Conservation (phyloP, 1,140 invertebrate genomes). For the Drosophila pseudoobscura region DNA sequence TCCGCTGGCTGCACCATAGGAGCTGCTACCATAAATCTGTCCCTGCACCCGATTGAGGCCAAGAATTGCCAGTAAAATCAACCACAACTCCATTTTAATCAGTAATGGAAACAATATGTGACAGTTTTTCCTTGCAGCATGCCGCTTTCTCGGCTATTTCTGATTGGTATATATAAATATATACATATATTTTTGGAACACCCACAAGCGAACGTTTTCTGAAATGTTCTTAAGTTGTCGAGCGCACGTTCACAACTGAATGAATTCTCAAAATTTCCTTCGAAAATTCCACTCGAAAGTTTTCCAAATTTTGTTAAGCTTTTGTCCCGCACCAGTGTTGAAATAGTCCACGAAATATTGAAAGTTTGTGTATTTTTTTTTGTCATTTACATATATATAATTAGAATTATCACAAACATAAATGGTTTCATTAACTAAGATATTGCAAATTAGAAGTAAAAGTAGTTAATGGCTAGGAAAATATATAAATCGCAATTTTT, state of each 20-base stretch:
- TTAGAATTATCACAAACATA: constrained; percentile 76
- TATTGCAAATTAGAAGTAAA: constrained; percentile 62
- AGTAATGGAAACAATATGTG: not conserved
- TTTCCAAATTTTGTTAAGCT: constrained; percentile 54
- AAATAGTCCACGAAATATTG: constrained; percentile 6
- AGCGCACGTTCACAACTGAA: constrained; percentile 49
- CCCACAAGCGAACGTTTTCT: constrained; percentile 14
- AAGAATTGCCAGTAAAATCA: constrained; percentile 34
- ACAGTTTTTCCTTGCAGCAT: constrained; percentile 13
- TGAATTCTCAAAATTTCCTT: constrained; percentile 10
- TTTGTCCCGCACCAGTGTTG: constrained; percentile 42
- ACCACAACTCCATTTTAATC: constrained; percentile 47
- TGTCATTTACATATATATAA: constrained; percentile 49
- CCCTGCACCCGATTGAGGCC: constrained; percentile 20
- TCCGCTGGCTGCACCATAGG: constrained; percentile 30
- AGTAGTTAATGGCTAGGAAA: constrained; percentile 61
- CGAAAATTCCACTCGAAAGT: constrained; percentile 63
- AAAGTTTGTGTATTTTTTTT: not conserved
- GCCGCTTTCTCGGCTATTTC: constrained; percentile 16
- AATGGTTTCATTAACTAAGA: constrained; percentile 61
- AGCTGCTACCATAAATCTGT: constrained; percentile 45
- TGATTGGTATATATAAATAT: constrained; percentile 25
- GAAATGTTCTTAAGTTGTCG: constrained; percentile 31
- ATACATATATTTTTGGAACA: constrained; percentile 56
- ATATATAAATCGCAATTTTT: constrained; percentile 58